Conservation (phyloP, 2,113 vertebrate genomes). For the Ariopsis seemanni region DNA sequence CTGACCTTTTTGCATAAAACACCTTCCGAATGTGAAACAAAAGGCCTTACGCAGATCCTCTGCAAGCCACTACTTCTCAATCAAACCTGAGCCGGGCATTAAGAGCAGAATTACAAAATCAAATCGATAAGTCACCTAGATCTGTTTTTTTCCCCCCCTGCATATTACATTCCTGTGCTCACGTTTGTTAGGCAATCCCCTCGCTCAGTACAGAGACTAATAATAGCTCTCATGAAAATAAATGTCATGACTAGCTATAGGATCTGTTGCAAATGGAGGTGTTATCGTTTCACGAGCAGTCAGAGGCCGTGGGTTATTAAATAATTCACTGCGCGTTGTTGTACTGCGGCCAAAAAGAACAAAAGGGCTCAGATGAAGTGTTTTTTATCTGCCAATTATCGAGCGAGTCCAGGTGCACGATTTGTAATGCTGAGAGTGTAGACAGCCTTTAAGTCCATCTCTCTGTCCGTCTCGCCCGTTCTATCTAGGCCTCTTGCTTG, state of each 20-base stretch:
- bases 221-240: slow-evolving; percentile 31
- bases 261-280: slow-evolving; percentile 5
- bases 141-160: neutral
- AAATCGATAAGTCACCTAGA: neutral
- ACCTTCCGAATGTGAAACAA: slow-evolving; percentile 33
- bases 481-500: neutral
- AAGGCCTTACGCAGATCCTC: slow-evolving; percentile 3
- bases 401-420: slow-evolving; percentile 4
- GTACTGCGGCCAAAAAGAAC: neutral
- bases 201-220: slow-evolving; percentile 13
- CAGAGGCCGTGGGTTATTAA: neutral
- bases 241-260: slow-evolving; percentile 33
- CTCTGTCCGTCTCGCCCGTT: neutral
- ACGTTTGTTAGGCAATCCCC: slow-evolving; percentile 3
- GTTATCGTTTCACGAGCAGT: neutral
- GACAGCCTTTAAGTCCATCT: neutral
- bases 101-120: slow-evolving; percentile 22
- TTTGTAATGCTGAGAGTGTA: slow-evolving; percentile 4
- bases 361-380: neutral
- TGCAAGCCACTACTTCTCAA: neutral
- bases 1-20: slow-evolving; percentile 46
- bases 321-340: slow-evolving; percentile 9
- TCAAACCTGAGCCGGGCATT: neutral
- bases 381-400: neutral
- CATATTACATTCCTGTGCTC: neutral